These are phyloP conservation scores for Phaetusa simplex DNA, from an alignment of 2,113 vertebrate species.

Conservation along the genomic window DNA sequence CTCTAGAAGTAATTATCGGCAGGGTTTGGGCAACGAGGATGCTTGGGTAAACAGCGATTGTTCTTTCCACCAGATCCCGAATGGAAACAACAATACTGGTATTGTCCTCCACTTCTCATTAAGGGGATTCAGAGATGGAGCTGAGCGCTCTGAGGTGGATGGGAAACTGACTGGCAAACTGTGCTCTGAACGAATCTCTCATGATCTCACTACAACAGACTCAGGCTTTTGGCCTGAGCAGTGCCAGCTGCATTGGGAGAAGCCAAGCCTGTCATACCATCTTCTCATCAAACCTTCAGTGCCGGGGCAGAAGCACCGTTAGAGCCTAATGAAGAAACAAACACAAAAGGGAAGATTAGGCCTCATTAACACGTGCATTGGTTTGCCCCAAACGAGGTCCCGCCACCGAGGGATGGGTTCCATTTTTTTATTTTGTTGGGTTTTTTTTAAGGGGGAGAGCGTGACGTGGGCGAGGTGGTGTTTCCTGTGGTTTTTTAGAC, in stretches of 20 bases:
- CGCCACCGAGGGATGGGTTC: not conserved
- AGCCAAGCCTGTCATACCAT: constrained; percentile 87
- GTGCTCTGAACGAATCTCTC: constrained; percentile 76
- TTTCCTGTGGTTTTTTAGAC: not conserved
- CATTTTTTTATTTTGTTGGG: not conserved
- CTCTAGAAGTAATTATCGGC: constrained; percentile 81
- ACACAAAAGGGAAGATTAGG: constrained; percentile 85
- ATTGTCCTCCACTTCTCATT: constrained; percentile 89
- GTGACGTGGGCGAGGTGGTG: fast-evolving
- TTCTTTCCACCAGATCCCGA: constrained; percentile 80
- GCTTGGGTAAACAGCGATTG: constrained; percentile 89
- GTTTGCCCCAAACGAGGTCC: constrained; percentile 57
- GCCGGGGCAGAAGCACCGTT: constrained; percentile 27
- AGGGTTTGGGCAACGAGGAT: constrained; percentile 75
- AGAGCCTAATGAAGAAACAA: constrained; percentile 84
- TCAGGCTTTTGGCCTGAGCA: constrained; percentile 76
- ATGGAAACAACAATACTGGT: constrained; percentile 83
- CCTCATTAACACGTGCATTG: constrained; percentile 78
- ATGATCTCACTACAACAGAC: constrained; percentile 81
- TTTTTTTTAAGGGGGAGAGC: not conserved
- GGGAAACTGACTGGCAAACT: constrained; percentile 81
- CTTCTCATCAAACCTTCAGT: constrained; percentile 85
- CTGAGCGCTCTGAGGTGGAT: constrained; percentile 66
- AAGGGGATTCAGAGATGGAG: constrained; percentile 71
- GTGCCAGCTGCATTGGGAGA: constrained; percentile 80